Base-by-base conservation (phyloP, 1,140 invertebrate genomes). In the Pseudomyrmex cubaensis region DNA sequence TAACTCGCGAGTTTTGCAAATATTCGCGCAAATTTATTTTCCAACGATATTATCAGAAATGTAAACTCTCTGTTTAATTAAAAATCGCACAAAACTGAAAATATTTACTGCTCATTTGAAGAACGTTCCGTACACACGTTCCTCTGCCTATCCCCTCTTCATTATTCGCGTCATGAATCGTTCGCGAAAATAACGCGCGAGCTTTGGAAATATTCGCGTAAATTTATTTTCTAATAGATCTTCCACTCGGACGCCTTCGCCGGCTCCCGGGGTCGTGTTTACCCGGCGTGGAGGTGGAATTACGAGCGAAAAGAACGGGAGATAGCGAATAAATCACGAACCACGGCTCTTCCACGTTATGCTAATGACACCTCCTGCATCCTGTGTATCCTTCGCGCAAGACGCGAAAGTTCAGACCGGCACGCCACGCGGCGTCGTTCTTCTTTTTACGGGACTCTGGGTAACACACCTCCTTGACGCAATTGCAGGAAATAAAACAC, bases 361-460 rank as follows among this genome's bases (percentile, higher is more conserved):
- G 91, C 89, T 93, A 93, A 93, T 93, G 90, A 93, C 91, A 93
- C 90, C 87, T 91, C 89, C 89, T 87, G 90, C 91, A 93, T 92
- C 90, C 92, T 92, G 90, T 90, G 86, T 85, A 89, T 91, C 90
- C 86, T 84, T 75, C 69, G 83, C 69, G 46, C 66, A 77, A 74
- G 63, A 83, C 87, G 66, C 88, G 76, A 88, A 88, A 82, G 64
- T 85, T 89, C 84, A 73, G 46, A 48, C 52, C 63, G 57, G 80
- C 73, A 85, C 86, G 77, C 77, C 78, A 78, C 73, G 57, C 62
- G 70, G 66, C 64, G 50, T 67, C 69, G 20, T 86, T 80, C 44
- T 62, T 62, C 54, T 86, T 88, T 86, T 82, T 72, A 83, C 69
- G 70, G 22, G 66, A 80, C 67, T 69, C 57, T 48, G 77, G 75